A percentile compares a stretch with the other conserved stretches of the same genome.
phyloP scores from a whole-genome alignment of 2,113 vertebrate species.

The Variabilichromis moorii region DNA sequence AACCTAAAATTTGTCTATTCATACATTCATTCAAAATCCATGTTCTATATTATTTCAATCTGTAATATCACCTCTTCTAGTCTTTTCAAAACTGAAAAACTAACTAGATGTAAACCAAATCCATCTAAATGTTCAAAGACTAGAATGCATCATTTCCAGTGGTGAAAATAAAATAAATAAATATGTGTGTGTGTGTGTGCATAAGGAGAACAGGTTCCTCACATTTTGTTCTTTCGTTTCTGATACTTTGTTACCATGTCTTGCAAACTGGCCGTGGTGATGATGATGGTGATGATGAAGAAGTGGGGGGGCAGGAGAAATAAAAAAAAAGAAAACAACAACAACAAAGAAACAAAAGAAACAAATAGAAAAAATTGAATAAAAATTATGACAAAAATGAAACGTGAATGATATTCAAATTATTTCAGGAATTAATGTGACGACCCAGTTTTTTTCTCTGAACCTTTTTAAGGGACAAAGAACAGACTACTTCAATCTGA shows the following conservation, averaged over 20 bases:
- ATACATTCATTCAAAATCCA: background rate
- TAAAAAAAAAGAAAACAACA: background rate
- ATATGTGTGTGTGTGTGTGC: background rate
- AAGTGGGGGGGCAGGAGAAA: background rate
- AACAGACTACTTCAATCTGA: background rate
- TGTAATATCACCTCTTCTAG: background rate
- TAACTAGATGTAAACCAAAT: background rate
- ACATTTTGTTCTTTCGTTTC: conserved; percentile 96
- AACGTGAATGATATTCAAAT: background rate
- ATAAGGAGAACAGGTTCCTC: conserved; percentile 66
- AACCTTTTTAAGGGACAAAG: background rate
- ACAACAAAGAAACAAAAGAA: background rate
- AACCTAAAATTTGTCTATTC: background rate
- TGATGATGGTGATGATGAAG: conserved; percentile 4
- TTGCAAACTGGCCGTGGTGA: conserved; percentile 84
- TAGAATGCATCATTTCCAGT: conserved; percentile 59
- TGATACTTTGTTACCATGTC: conserved; percentile 99
- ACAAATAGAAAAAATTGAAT: background rate
- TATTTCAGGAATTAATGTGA: background rate
- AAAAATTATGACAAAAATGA: background rate
- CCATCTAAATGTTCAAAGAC: background rate
- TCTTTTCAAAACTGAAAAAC: background rate
- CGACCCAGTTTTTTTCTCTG: background rate
- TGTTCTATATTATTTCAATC: background rate
- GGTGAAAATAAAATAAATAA: background rate